Evolutionary conservation across 1,140 invertebrate genomes (phyloP).

Genomic region (Pseudobourletiella spinata): DNA sequence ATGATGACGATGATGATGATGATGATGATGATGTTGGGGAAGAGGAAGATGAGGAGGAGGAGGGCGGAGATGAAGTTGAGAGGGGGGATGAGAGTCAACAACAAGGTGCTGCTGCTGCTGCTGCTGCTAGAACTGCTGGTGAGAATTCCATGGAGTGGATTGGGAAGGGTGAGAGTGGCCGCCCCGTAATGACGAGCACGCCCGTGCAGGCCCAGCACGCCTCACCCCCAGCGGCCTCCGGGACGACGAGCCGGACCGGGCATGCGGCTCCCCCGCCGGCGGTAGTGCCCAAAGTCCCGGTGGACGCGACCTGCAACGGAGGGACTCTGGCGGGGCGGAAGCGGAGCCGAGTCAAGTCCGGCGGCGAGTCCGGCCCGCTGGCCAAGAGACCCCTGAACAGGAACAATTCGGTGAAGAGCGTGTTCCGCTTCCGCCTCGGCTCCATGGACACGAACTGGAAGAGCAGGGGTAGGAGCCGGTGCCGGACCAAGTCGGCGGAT

Average conservation of each 20-base stretch:
- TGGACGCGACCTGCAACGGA: too few relatives aligned
- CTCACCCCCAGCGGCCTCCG: too few relatives aligned
- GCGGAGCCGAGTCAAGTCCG: constrained; percentile 27
- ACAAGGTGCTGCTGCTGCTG: too few relatives aligned
- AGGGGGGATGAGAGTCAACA: too few relatives aligned
- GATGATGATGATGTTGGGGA: background rate
- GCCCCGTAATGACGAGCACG: background rate
- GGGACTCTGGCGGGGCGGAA: constrained; percentile 9
- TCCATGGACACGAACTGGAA: constrained; percentile 31
- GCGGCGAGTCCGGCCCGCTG: constrained; percentile 29
- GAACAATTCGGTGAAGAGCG: constrained; percentile 20
- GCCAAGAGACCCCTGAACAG: constrained; percentile 17
- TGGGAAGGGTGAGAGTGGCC: background rate
- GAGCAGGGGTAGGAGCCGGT: background rate
- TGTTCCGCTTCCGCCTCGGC: constrained; percentile 23
- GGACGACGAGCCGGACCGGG: too few relatives aligned
- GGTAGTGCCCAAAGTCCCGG: background rate
- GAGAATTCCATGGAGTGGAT: background rate
- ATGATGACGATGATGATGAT: background rate
- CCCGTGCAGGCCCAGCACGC: too few relatives aligned
- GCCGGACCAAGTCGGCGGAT: constrained; percentile 1
- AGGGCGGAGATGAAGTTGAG: too few relatives aligned
- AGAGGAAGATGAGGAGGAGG: background rate
- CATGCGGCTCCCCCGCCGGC: background rate
- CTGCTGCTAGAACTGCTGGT: too few relatives aligned